phyloP scores from a whole-genome alignment of 2,797 vertebrate species.

The Lerista edwardsae region DNA sequence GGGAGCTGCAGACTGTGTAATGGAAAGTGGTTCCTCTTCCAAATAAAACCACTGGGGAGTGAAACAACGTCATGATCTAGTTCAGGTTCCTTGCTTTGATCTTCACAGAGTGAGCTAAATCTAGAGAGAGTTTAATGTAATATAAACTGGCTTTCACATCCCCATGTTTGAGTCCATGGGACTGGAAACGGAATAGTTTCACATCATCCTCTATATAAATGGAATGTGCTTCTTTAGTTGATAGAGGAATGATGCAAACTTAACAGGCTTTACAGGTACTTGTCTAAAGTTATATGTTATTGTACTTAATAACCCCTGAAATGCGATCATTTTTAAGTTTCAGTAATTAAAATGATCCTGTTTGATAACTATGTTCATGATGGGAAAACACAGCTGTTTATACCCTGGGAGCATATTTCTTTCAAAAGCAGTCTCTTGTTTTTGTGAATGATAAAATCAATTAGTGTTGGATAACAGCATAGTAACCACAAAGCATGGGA shows the following conservation, averaged over 20 bases:
- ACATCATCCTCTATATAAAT: not conserved
- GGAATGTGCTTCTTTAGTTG: not conserved
- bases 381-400: constrained; percentile 28
- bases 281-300: not conserved
- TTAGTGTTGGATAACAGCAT: constrained; percentile 49
- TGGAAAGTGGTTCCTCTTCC: not conserved
- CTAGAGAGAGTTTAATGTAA: not conserved
- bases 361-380: not conserved
- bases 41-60: not conserved
- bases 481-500: constrained; percentile 57
- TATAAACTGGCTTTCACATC: not conserved
- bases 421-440: constrained; percentile 50
- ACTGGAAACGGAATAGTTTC: not conserved
- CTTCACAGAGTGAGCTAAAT: not conserved
- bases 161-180: too few relatives aligned
- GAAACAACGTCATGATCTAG: too few relatives aligned
- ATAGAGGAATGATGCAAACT: not conserved
- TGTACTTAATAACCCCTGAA: not conserved
- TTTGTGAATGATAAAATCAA: constrained; percentile 60
- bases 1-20: too few relatives aligned
- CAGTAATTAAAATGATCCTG: constrained; percentile 31
- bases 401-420: constrained; percentile 32
- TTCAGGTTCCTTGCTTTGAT: not conserved
- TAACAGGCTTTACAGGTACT: not conserved
- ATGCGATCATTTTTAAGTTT: constrained; percentile 9